A percentile compares a stretch with the other conserved stretches of the same genome.
phyloP scores from a whole-genome alignment of 2,797 vertebrate species.

The Gallinago solitaria region DNA sequence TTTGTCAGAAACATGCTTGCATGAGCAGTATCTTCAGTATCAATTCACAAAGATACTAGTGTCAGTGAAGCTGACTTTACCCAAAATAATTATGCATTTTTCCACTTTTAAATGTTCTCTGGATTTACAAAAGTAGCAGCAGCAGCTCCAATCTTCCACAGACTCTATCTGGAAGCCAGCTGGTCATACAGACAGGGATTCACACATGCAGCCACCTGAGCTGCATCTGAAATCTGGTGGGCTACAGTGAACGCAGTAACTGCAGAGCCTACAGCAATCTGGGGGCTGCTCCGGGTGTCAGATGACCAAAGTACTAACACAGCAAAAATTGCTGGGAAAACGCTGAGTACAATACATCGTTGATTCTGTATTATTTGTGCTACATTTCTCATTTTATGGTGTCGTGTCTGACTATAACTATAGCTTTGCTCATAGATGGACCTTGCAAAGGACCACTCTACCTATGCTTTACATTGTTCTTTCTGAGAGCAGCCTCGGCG shows the following conservation, averaged over 20 bases:
- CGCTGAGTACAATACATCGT: not conserved
- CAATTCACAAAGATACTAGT: not conserved
- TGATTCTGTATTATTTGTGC: not conserved
- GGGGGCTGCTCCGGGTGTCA: not conserved
- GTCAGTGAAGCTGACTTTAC: not conserved
- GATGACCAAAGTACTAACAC: not conserved
- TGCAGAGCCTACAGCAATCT: not conserved
- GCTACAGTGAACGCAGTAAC: not conserved
- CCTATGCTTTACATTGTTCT: not conserved
- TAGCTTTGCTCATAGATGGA: not conserved
- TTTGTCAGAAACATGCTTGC: not conserved
- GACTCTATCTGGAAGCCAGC: not conserved
- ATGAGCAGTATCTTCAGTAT: not conserved
- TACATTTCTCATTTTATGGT: slow-evolving; percentile 52
- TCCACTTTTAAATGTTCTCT: not conserved
- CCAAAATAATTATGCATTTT: not conserved
- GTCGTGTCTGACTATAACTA: slow-evolving; percentile 12
- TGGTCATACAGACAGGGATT: not conserved
- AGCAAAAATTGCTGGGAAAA: slow-evolving; percentile 40
- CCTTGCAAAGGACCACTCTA: not conserved
- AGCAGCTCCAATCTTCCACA: not conserved
- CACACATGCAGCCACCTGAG: not conserved
- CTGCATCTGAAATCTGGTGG: not conserved
- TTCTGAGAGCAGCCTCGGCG: not conserved
- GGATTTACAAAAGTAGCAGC: not conserved